phyloP scores from a whole-genome alignment of 1,140 invertebrate genomes.

The Scaptodrosophila lebanonensis region DNA sequence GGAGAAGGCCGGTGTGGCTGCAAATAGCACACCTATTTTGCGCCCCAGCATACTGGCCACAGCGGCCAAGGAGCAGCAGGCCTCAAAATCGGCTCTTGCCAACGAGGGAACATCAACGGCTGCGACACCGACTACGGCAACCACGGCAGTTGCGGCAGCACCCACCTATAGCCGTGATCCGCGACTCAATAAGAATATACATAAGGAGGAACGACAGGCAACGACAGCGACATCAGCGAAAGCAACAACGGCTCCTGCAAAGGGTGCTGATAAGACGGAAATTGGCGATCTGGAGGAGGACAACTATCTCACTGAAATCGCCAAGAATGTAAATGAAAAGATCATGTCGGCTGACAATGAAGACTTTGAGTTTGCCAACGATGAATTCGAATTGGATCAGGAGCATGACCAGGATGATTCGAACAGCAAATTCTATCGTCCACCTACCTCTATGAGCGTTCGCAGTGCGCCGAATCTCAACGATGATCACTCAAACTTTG shows the following conservation, averaged over 20 bases:
- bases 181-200: constrained; percentile 70
- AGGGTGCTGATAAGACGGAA: constrained; percentile 24
- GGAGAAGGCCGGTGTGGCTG: not conserved
- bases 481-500: constrained; percentile 67
- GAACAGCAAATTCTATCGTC: constrained; percentile 53
- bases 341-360: constrained; percentile 70
- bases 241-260: constrained; percentile 5
- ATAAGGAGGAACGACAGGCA: constrained; percentile 43
- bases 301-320: constrained; percentile 73
- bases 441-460: constrained; percentile 71
- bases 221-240: not conserved
- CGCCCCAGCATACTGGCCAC: constrained; percentile 50
- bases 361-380: constrained; percentile 69
- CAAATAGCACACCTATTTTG: constrained; percentile 25
- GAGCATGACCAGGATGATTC: constrained; percentile 33
- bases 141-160: constrained; percentile 2
- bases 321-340: constrained; percentile 75
- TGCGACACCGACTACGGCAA: not conserved
- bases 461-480: constrained; percentile 70
- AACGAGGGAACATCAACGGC: not conserved
- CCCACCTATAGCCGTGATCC: constrained; percentile 68
- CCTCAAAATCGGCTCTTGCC: not conserved
- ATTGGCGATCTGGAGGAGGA: constrained; percentile 60
- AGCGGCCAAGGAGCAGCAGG: constrained; percentile 26
- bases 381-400: constrained; percentile 61